Evolutionary conservation across 2,888 invertebrate genomes (phyloP).

Genomic region (Hyposoter didymator): DNA sequence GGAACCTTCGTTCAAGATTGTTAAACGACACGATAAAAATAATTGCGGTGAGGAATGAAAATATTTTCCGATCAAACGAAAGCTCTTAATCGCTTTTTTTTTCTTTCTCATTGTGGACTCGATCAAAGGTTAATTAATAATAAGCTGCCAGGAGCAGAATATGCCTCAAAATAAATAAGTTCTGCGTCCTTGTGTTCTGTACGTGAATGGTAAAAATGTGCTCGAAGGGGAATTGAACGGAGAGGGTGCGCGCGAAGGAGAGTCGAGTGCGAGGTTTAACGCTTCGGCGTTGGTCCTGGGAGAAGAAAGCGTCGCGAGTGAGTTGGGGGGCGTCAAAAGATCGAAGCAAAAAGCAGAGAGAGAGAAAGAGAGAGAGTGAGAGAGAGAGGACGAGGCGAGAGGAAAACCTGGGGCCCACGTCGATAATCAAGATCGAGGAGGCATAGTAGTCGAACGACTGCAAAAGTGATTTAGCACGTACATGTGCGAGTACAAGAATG

Average conservation of each 20-base stretch:
- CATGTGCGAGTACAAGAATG: conserved; percentile 5
- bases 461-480: conserved; percentile 26
- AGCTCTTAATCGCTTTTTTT: not conserved
- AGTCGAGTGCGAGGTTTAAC: conserved; percentile 62
- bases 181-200: not conserved
- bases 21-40: not conserved
- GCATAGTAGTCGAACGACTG: conserved; percentile 44
- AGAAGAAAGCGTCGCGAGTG: conserved; percentile 54
- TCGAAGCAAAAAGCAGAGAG: not conserved
- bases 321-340: conserved; percentile 1
- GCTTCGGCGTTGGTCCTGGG: conserved; percentile 73
- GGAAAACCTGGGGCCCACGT: conserved; percentile 62
- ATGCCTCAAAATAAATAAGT: not conserved
- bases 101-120: not conserved
- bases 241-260: conserved; percentile 65
- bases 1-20: not conserved
- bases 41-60: not conserved
- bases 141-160: not conserved
- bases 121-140: conserved; percentile 48
- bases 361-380: not conserved
- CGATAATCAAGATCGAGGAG: conserved; percentile 75
- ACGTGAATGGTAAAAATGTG: conserved; percentile 46
- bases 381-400: conserved; percentile 45
- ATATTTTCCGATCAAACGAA: not conserved
- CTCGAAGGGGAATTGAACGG: conserved; percentile 43